Evolutionary conservation across 2,113 vertebrate species (phyloP), one percentile per base, ranked within the genome.

Genomic region (Theropithecus gelada): DNA sequence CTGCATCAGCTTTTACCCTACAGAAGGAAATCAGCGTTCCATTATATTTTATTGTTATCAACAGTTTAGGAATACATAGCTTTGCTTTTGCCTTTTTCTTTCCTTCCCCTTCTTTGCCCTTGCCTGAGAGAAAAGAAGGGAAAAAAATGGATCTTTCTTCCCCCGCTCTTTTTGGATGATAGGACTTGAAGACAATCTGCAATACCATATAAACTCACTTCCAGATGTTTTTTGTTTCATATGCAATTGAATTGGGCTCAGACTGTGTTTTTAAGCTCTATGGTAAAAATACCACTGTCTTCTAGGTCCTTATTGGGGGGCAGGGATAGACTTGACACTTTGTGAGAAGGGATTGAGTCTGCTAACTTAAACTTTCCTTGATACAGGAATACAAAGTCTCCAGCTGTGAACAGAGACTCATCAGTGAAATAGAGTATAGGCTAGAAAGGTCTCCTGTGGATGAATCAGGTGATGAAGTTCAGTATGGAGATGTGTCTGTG

Each of bases 341-440:
- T 5, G 32, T 4, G 61, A 3, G 48, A 2, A 7, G 64, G 66
- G 27, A 2, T 0, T 4, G 11, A 10, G 76, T 30, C 27, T 6
- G 14, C 64, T 98, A 89, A 98, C 59, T 4, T 52, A 40, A 55
- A 14, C 57, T 73, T 97, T 97, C 94, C 93, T 85, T 93, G 55
- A 22, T 14, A 1, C 87, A 99, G 99, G 99, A 99, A 85, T 99
- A 99, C 98, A 99, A 99, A 97, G 99, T 99, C 61, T 99, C 99
- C 97, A 99, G 99, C 98, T 99, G 99, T 78, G 99, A 99, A 97
- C 99, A 99, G 98, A 99, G 99, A 17, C 98, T 99, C 96, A 99
- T 99, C 98, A 99, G 99, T 86, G 99, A 99, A 98, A 99, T 99
- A 2, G 99, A 99, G 97, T 99, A 99, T 97, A 99, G 99, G 4